Evolutionary conservation across 2,113 vertebrate genomes (phyloP).

Genomic region (human (Homo sapiens)): GRCh38 chr15:97442001-97442500

Average conservation of each 20-base stretch:
- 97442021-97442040: background rate
- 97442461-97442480: background rate
- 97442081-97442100: background rate
- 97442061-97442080: background rate
- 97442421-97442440: background rate
- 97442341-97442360: background rate
- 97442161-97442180: background rate
- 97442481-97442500: background rate
- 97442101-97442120: background rate
- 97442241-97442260: background rate
- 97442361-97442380: background rate
- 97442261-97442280: background rate
- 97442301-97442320: background rate
- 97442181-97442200: background rate
- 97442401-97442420: background rate
- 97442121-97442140: too few relatives aligned
- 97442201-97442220: background rate
- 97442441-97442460: background rate
- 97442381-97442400: background rate
- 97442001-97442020: background rate
- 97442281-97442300: background rate
- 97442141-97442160: background rate
- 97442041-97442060: background rate
- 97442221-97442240: background rate
- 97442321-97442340: background rate